Conservation (phyloP, 2,888 invertebrate genomes). For the Notocelia uddmanniana region DNA sequence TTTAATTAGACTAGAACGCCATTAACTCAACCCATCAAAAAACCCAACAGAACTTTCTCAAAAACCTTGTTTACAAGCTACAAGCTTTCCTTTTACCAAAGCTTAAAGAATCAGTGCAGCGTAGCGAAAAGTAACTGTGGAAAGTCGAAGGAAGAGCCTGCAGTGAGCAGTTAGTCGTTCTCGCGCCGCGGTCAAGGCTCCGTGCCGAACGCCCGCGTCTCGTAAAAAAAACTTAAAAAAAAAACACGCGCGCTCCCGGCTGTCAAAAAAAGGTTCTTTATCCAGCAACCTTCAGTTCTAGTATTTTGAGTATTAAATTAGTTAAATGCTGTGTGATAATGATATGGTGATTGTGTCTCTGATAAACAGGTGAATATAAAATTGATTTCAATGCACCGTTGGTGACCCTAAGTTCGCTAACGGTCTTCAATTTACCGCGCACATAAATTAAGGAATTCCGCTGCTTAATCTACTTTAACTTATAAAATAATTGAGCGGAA, state of each 20-base stretch:
- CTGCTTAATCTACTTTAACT: slow-evolving; percentile 22
- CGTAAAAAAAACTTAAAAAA: slow-evolving; percentile 62
- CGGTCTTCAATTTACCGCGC: slow-evolving; percentile 41
- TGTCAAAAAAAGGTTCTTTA: slow-evolving; percentile 67
- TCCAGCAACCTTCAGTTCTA: slow-evolving; percentile 9
- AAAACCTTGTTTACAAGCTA: slow-evolving; percentile 45
- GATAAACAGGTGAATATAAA: slow-evolving; percentile 80
- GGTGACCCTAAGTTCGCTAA: slow-evolving; percentile 45
- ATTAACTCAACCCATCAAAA: slow-evolving; percentile 11
- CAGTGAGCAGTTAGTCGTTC: slow-evolving; percentile 73
- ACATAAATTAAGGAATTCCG: slow-evolving; percentile 34
- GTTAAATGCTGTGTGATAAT: slow-evolving; percentile 82
- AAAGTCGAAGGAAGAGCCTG: slow-evolving; percentile 75
- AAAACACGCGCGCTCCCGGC: slow-evolving; percentile 74
- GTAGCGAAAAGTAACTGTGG: slow-evolving; percentile 83
- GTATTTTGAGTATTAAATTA: slow-evolving; percentile 37
- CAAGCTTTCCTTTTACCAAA: slow-evolving; percentile 39
- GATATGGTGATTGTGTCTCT: slow-evolving; percentile 80
- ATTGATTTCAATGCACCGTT: slow-evolving; percentile 60
- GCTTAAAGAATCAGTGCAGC: slow-evolving; percentile 73
- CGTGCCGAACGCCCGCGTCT: slow-evolving; percentile 65
- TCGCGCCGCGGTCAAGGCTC: slow-evolving; percentile 82
- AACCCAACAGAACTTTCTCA: slow-evolving; percentile 43
- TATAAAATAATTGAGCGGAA: not conserved
- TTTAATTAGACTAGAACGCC: slow-evolving; percentile 1